phyloP scores from a whole-genome alignment of 2,888 invertebrate species.

The Noctua janthe region DNA sequence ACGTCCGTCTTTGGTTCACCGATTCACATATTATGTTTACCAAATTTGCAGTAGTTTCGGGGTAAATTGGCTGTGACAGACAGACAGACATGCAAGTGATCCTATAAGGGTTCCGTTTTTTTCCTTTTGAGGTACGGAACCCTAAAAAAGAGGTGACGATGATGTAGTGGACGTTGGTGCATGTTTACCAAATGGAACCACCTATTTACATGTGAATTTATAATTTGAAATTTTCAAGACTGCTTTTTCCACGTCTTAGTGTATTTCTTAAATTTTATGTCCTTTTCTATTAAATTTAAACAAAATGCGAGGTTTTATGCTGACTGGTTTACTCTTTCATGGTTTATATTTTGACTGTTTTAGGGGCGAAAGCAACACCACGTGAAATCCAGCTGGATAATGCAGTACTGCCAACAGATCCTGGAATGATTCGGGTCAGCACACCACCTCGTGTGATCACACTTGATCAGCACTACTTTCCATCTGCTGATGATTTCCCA shows the following conservation, averaged over 20 bases:
- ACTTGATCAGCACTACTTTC: constrained; percentile 95
- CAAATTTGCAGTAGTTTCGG: no score
- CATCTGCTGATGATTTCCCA: constrained; percentile 91
- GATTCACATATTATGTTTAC: no score
- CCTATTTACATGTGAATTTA: background rate
- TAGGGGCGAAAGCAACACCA: constrained; percentile 96
- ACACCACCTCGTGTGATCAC: constrained; percentile 97
- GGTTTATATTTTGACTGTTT: background rate
- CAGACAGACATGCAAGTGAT: no score
- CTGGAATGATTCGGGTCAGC: constrained; percentile 94
- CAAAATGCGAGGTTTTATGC: background rate
- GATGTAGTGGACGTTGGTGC: background rate
- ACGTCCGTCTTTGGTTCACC: no score
- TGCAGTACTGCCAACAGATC: constrained; percentile 93
- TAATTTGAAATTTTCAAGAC: background rate
- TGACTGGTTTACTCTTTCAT: background rate
- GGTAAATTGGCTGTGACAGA: no score
- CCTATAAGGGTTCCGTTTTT: no score
- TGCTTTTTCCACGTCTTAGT: background rate
- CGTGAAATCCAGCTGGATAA: constrained; percentile 96
- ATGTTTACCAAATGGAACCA: background rate
- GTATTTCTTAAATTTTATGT: background rate
- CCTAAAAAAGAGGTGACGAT: background rate
- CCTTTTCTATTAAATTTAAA: background rate
- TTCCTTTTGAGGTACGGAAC: no score